Percentiles rank a stretch among this genome's conserved stretches.
These are phyloP conservation scores for Harpegnathos saltator DNA, from an alignment of 1,140 invertebrate genomes.

Conservation along the genomic window DNA sequence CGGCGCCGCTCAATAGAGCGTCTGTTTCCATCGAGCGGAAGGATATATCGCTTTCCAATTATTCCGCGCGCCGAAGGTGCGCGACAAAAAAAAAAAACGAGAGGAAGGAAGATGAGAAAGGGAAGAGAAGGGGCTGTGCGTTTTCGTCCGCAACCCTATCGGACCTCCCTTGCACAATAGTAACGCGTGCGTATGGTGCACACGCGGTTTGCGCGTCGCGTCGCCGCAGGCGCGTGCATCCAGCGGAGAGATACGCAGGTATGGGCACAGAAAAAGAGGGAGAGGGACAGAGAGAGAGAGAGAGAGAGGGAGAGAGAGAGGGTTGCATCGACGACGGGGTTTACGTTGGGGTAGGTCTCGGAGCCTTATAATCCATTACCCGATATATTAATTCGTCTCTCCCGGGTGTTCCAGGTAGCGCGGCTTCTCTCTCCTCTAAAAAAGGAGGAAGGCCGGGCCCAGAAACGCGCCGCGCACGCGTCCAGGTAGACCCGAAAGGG, in stretches of 20 bases:
- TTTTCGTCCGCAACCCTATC: constrained; percentile 65
- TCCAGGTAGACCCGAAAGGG: constrained; percentile 79
- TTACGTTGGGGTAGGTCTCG: constrained; percentile 65
- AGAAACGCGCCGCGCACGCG: constrained; percentile 80
- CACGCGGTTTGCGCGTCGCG: constrained; percentile 20
- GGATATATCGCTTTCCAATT: constrained; percentile 79
- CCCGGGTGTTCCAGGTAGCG: constrained; percentile 76
- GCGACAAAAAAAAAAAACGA: neutral
- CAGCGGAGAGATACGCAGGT: constrained; percentile 66
- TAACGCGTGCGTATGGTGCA: constrained; percentile 53
- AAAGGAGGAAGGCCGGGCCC: constrained; percentile 48
- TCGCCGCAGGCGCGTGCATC: constrained; percentile 59
- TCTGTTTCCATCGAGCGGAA: constrained; percentile 73
- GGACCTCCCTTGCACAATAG: constrained; percentile 33
- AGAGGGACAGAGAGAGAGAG: no score
- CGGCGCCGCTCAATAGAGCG: constrained; percentile 70
- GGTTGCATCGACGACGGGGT: constrained; percentile 66
- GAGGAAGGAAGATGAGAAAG: constrained; percentile 33
- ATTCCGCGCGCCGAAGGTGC: constrained; percentile 57
- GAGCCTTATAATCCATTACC: constrained; percentile 76
- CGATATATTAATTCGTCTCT: constrained; percentile 81
- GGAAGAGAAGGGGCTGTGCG: constrained; percentile 47
- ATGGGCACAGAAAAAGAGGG: constrained; percentile 61
- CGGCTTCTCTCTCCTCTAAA: constrained; percentile 31
- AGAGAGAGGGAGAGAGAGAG: no score